These are phyloP conservation scores for Lepidothrix coronata DNA, from an alignment of 2,113 vertebrate genomes.

Conservation along the genomic window DNA sequence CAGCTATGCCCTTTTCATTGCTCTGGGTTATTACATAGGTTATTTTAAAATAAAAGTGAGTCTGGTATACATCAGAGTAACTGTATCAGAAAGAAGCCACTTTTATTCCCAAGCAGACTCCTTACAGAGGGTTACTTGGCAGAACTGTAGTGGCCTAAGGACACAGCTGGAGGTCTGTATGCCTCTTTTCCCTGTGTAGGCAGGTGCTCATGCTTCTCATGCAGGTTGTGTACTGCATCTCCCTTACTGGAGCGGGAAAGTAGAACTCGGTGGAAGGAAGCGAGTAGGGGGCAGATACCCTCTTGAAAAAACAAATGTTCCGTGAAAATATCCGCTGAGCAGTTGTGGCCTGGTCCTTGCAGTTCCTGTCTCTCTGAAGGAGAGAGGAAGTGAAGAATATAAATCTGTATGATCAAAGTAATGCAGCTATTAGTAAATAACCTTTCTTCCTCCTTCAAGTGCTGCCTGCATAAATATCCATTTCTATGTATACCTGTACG, in stretches of 20 bases:
- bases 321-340: background rate
- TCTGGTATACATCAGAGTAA: background rate
- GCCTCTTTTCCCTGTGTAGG: background rate
- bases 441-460: background rate
- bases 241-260: background rate
- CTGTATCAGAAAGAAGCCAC: background rate
- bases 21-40: background rate
- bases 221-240: background rate
- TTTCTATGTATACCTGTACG: background rate
- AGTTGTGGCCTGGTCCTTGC: background rate
- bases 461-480: background rate
- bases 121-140: background rate
- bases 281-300: background rate
- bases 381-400: background rate
- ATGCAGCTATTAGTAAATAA: constrained; percentile 18
- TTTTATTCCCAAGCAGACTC: background rate
- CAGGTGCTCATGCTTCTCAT: background rate
- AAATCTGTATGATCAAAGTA: constrained; percentile 36
- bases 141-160: background rate
- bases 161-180: background rate
- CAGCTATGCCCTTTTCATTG: background rate
- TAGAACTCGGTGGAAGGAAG: background rate
- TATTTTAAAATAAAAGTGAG: background rate
- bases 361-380: background rate
- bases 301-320: background rate